These are phyloP conservation scores for Anoncus sp. DNA, from an alignment of 2,888 invertebrate species.

Conservation along the genomic window DNA sequence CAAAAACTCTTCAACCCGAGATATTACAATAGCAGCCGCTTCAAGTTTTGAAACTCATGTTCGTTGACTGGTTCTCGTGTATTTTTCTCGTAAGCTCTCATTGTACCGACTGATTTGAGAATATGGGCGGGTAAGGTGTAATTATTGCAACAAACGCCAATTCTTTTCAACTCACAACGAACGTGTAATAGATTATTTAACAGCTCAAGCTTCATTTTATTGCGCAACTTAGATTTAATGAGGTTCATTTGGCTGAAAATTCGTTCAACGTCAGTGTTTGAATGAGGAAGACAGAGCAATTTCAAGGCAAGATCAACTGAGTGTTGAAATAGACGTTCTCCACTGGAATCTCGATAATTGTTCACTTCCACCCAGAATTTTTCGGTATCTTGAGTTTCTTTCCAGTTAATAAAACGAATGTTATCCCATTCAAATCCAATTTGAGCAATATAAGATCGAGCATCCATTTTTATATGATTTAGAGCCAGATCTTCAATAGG, in stretches of 20 bases:
- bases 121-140: not conserved
- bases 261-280: slow-evolving; percentile 61
- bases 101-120: not conserved
- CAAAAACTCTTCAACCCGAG: too few species aligned
- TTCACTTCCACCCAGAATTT: slow-evolving; percentile 49
- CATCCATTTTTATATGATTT: not conserved
- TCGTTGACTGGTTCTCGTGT: too few species aligned
- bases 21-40: too few species aligned
- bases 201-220: slow-evolving; percentile 32
- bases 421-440: slow-evolving; percentile 43
- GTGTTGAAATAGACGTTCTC: slow-evolving; percentile 11
- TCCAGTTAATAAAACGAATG: slow-evolving; percentile 44
- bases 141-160: not conserved
- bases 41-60: too few species aligned
- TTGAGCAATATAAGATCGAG: not conserved
- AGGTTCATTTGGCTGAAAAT: slow-evolving; percentile 57
- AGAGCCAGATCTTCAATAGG: not conserved
- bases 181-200: not conserved
- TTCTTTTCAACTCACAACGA: not conserved
- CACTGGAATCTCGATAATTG: slow-evolving; percentile 19
- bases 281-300: slow-evolving; percentile 51
- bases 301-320: slow-evolving; percentile 29
- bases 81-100: not conserved
- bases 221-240: slow-evolving; percentile 56
- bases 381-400: slow-evolving; percentile 21